phyloP scores from a whole-genome alignment of 2,888 invertebrate genomes.

The Cactoblastis cactorum region DNA sequence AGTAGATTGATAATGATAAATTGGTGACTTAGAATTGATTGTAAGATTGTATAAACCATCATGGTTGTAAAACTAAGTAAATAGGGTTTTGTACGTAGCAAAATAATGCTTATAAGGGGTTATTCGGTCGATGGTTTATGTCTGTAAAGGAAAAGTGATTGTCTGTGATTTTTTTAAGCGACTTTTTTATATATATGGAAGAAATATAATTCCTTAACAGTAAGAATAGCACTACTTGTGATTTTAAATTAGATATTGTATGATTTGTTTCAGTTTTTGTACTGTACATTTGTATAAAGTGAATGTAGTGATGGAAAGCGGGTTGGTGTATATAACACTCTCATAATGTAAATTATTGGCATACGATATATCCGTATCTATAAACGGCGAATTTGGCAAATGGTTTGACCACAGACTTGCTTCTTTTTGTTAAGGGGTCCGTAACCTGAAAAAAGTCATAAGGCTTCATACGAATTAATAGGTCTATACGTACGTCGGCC shows the following conservation, averaged over 20 bases:
- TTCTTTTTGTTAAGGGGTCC: slow-evolving; percentile 48
- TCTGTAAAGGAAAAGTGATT: slow-evolving; percentile 78
- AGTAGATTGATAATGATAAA: slow-evolving; percentile 41
- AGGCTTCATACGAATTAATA: slow-evolving; percentile 59
- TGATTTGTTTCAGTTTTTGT: slow-evolving; percentile 72
- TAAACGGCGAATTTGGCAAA: slow-evolving; percentile 41
- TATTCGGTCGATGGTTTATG: slow-evolving; percentile 73
- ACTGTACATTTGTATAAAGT: slow-evolving; percentile 52
- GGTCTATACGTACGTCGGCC: slow-evolving; percentile 45
- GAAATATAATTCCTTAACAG: slow-evolving; percentile 75
- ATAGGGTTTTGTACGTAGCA: slow-evolving; percentile 76
- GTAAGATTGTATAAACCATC: slow-evolving; percentile 64
- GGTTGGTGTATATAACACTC: slow-evolving; percentile 67
- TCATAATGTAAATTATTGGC: slow-evolving; percentile 40
- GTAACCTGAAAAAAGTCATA: slow-evolving; percentile 41
- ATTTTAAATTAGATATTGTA: slow-evolving; percentile 77
- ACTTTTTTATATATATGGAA: slow-evolving; percentile 79
- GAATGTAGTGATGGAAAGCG: slow-evolving; percentile 53
- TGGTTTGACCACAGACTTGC: slow-evolving; percentile 67
- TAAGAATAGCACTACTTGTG: slow-evolving; percentile 80
- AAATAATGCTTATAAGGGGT: slow-evolving; percentile 66
- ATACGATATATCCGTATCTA: slow-evolving; percentile 33
- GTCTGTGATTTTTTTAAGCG: slow-evolving; percentile 81
- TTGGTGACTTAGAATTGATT: slow-evolving; percentile 47
- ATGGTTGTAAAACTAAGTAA: slow-evolving; percentile 79